These are phyloP conservation scores for Cyphomyrus discorhynchus DNA, from an alignment of 2,113 vertebrate species.

Conservation along the genomic window DNA sequence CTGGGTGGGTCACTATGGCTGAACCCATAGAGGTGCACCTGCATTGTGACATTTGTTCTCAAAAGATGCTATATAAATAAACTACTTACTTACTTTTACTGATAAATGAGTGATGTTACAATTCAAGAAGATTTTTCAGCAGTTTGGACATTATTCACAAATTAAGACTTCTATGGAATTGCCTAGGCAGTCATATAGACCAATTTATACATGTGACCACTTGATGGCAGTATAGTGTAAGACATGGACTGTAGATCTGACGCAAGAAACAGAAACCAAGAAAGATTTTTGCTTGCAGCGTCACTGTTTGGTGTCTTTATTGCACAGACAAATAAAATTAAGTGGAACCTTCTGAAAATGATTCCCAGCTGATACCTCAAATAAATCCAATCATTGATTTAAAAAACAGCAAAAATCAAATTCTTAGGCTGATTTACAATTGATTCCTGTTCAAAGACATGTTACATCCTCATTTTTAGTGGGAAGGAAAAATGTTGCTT, in stretches of 20 bases:
- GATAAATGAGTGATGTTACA: not conserved
- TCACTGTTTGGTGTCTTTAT: not conserved
- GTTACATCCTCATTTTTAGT: not conserved
- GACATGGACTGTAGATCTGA: not conserved
- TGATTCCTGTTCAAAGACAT: not conserved
- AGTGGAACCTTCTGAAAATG: not conserved
- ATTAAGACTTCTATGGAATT: not conserved
- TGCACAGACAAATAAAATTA: not conserved
- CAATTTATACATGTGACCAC: not conserved
- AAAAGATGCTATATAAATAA: not conserved
- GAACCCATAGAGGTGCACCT: not conserved
- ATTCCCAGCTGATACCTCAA: not conserved
- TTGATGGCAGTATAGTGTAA: conserved; percentile 12
- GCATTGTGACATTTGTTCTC: not conserved
- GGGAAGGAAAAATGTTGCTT: not conserved
- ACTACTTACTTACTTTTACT: not conserved
- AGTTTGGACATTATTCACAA: not conserved
- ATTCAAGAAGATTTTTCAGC: not conserved
- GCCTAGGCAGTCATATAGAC: not conserved
- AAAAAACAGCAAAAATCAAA: not conserved
- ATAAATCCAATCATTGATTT: not conserved
- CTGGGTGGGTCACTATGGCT: not conserved
- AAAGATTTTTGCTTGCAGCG: not conserved
- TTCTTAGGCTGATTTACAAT: not conserved
- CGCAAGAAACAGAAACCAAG: not conserved